phyloP scores from a whole-genome alignment of 2,797 vertebrate species.

The Malacoctenus gilli region DNA sequence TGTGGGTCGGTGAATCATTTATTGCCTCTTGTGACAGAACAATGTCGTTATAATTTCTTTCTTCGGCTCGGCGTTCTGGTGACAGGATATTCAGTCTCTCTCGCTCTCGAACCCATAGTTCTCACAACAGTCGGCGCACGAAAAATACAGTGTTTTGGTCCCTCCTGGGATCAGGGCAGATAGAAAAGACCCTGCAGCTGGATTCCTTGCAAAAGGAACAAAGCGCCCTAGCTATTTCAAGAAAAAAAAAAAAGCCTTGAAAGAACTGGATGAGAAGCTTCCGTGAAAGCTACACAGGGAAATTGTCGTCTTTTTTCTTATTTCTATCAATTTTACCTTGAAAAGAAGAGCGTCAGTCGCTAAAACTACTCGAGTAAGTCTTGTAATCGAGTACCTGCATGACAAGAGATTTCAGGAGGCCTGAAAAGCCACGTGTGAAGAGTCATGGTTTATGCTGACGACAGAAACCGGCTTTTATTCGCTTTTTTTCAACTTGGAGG shows the following conservation, averaged over 20 bases:
- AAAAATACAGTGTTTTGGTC: slow-evolving; percentile 32
- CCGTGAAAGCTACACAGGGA: slow-evolving; percentile 25
- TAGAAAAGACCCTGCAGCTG: slow-evolving; percentile 44
- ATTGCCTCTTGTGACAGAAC: slow-evolving; percentile 23
- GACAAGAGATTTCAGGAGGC: too few species aligned
- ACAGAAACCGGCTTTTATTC: background rate
- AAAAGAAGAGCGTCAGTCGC: too few species aligned
- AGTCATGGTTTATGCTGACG: too few species aligned
- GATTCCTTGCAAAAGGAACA: slow-evolving; percentile 33
- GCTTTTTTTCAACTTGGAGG: background rate
- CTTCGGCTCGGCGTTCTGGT: slow-evolving; percentile 16
- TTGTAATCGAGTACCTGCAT: too few species aligned
- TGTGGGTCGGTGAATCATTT: slow-evolving; percentile 42
- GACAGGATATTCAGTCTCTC: slow-evolving; percentile 2
- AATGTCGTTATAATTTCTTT: slow-evolving; percentile 27
- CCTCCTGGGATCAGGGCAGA: slow-evolving; percentile 35
- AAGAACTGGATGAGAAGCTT: background rate
- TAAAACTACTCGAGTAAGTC: too few species aligned
- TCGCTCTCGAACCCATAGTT: slow-evolving; percentile 7
- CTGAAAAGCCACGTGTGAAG: too few species aligned
- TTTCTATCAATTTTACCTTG: background rate
- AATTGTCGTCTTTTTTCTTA: background rate
- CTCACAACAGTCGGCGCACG: slow-evolving; percentile 6
- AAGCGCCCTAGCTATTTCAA: slow-evolving; percentile 35
- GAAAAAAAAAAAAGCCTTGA: slow-evolving; percentile 30